These are phyloP conservation scores for Coelogynopora nodosa DNA, from an alignment of 2,888 invertebrate genomes.

Conservation along the genomic window DNA sequence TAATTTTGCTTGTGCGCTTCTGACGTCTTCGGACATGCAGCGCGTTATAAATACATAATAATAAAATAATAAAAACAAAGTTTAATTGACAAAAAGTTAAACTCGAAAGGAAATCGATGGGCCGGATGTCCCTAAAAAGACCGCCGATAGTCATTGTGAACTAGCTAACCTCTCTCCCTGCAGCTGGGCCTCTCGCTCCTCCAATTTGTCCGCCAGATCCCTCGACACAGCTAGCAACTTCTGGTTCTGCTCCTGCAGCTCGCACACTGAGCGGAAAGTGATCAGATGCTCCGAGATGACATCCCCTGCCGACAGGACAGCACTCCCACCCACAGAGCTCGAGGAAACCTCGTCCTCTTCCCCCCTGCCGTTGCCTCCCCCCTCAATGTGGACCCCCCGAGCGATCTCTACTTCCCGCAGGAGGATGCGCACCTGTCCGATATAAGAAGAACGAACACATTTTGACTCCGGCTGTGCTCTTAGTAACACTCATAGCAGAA, in stretches of 20 bases:
- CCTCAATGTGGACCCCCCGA: conserved; percentile 64
- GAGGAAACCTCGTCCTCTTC: neutral
- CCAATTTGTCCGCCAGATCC: conserved; percentile 77
- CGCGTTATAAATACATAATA: too few species aligned
- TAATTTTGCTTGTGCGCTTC: too few species aligned
- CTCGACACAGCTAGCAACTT: conserved; percentile 77
- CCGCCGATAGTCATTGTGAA: too few species aligned
- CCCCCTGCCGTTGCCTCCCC: neutral
- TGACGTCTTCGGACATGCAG: too few species aligned
- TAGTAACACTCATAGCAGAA: too few species aligned
- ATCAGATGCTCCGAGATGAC: conserved; percentile 36
- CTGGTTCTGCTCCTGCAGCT: conserved; percentile 82
- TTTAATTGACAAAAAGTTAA: too few species aligned
- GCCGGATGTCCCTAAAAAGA: too few species aligned
- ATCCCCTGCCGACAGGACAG: neutral
- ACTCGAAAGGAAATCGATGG: too few species aligned
- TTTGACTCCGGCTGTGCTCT: too few species aligned
- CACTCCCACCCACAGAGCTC: neutral
- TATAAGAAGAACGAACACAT: too few species aligned
- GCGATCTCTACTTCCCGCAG: conserved; percentile 79
- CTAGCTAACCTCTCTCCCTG: conserved; percentile 31
- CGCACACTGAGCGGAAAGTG: conserved; percentile 70
- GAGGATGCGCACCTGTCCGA: conserved; percentile 68
- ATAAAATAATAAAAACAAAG: too few species aligned
- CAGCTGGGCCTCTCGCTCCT: conserved; percentile 70